These are phyloP conservation scores for Cygnus buccinator DNA, from an alignment of 2,113 vertebrate genomes.

Conservation along the genomic window DNA sequence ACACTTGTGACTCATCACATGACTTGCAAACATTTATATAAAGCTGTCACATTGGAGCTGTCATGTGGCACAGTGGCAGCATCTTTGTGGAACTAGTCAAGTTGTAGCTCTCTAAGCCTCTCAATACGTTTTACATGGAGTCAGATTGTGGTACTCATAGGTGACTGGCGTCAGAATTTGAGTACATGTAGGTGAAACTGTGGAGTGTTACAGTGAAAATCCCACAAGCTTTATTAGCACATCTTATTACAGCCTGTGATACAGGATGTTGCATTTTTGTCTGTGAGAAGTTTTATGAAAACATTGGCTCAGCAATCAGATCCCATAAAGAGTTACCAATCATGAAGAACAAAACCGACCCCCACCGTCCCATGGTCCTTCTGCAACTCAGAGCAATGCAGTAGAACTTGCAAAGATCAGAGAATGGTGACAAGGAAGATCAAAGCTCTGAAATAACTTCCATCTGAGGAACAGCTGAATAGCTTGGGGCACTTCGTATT, in stretches of 20 bases:
- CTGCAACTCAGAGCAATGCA: not conserved
- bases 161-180: not conserved
- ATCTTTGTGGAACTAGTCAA: not conserved
- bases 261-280: not conserved
- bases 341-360: not conserved
- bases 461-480: slow-evolving; percentile 42
- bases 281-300: not conserved
- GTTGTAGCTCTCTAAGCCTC: not conserved
- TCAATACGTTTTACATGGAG: not conserved
- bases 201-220: not conserved
- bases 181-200: not conserved
- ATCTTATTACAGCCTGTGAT: not conserved
- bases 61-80: not conserved
- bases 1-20: not conserved
- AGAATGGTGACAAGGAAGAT: not conserved
- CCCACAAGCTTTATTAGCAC: not conserved
- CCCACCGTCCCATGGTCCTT: not conserved
- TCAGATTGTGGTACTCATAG: not conserved
- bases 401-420: not conserved
- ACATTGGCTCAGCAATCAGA: not conserved
- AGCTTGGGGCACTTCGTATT: not conserved
- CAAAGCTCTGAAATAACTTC: slow-evolving; percentile 10
- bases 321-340: not conserved
- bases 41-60: not conserved
- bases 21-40: not conserved